Conservation (phyloP, 1,140 invertebrate genomes). For the Acyrthosiphon pisum region DNA sequence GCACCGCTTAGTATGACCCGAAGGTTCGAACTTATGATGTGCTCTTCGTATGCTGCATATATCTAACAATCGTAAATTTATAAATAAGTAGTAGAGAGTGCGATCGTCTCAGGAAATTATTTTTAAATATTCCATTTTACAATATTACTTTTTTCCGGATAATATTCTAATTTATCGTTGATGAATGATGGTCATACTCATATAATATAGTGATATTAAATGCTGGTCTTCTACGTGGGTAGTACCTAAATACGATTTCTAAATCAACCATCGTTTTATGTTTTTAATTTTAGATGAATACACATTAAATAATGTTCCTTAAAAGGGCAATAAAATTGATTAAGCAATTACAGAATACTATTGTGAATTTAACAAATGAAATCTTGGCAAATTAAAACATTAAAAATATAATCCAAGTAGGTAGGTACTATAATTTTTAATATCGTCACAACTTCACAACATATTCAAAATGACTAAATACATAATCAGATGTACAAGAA, state of each 20-base stretch:
- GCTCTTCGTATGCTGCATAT: background rate
- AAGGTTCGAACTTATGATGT: background rate
- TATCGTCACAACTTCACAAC: background rate
- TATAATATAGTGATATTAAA: background rate
- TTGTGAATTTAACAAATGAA: background rate
- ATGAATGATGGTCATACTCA: background rate
- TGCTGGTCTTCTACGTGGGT: background rate
- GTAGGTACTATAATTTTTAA: background rate
- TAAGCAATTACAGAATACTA: background rate
- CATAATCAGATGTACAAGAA: background rate
- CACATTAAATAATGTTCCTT: background rate
- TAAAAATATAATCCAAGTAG: background rate
- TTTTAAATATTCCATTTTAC: background rate
- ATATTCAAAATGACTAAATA: background rate
- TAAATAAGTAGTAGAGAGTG: background rate
- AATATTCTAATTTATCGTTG: slow-evolving; percentile 9
- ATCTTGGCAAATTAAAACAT: background rate
- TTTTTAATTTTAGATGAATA: background rate
- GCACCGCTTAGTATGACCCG: background rate
- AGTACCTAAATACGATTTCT: background rate
- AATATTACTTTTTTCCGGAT: background rate
- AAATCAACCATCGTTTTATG: background rate
- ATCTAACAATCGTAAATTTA: background rate
- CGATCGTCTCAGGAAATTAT: background rate
- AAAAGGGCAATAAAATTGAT: background rate